Conservation (phyloP, 2,113 vertebrate genomes). For the Aix galericulata region DNA sequence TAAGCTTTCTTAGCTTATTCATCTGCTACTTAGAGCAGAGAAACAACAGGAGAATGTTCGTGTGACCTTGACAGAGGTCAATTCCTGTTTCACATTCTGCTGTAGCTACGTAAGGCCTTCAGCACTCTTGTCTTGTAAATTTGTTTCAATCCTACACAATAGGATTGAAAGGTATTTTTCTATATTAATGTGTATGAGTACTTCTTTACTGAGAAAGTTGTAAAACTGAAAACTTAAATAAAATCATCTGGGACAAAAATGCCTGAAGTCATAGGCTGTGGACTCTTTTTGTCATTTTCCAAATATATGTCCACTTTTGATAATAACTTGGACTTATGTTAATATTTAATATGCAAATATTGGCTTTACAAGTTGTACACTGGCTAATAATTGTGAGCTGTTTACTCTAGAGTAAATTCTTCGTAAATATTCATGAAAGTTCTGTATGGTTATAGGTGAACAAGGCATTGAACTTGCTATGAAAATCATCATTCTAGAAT, state of each 20-base stretch:
- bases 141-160: not conserved
- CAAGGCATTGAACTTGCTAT: not conserved
- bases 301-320: not conserved
- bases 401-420: conserved; percentile 19
- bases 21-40: not conserved
- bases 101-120: not conserved
- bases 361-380: not conserved
- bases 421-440: conserved; percentile 11
- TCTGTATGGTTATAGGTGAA: not conserved
- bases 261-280: not conserved
- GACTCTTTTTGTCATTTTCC: not conserved
- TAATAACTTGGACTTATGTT: not conserved
- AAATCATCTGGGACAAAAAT: not conserved
- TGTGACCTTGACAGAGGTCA: conserved; percentile 44
- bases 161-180: not conserved
- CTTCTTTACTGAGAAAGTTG: not conserved
- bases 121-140: not conserved
- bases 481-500: not conserved
- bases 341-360: not conserved
- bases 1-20: not conserved
- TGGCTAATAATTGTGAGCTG: conserved; percentile 12
- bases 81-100: not conserved
- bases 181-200: not conserved
- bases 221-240: not conserved
- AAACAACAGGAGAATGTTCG: not conserved